Conservation (phyloP, 2,888 invertebrate genomes). For the Cancer borealis region DNA sequence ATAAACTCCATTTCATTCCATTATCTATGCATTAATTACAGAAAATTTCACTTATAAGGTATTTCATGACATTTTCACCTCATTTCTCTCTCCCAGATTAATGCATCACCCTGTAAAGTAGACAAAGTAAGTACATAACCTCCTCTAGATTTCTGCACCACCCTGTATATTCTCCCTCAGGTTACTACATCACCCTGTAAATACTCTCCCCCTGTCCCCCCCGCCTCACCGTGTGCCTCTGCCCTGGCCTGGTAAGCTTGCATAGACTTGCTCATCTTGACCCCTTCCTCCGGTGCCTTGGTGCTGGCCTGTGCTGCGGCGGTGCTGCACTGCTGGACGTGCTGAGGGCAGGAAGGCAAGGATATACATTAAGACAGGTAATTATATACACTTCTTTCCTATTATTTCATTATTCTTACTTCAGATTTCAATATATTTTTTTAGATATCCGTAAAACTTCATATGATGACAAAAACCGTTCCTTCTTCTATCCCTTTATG, state of each 20-base stretch:
- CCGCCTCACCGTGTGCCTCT: slow-evolving; percentile 85
- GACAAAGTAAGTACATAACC: too few species aligned
- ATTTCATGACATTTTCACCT: background rate
- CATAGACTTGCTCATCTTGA: slow-evolving; percentile 92
- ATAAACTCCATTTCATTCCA: too few species aligned
- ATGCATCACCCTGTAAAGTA: too few species aligned
- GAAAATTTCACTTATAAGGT: too few species aligned
- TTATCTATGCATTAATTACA: too few species aligned
- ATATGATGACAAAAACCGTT: too few species aligned
- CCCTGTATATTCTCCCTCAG: background rate
- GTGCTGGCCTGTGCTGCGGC: background rate
- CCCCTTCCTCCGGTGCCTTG: background rate
- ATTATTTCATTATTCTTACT: background rate
- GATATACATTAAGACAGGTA: background rate
- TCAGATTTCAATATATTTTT: background rate
- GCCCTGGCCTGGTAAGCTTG: slow-evolving; percentile 91
- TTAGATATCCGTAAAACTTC: background rate
- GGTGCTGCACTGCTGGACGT: background rate
- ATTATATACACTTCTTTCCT: background rate
- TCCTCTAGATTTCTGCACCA: background rate
- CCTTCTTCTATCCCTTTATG: background rate
- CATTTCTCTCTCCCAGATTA: background rate
- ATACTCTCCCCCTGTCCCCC: background rate
- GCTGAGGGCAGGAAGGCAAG: background rate
- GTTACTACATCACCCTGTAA: background rate